Conservation (phyloP, 2,888 invertebrate genomes). For the Lymantria monacha region DNA sequence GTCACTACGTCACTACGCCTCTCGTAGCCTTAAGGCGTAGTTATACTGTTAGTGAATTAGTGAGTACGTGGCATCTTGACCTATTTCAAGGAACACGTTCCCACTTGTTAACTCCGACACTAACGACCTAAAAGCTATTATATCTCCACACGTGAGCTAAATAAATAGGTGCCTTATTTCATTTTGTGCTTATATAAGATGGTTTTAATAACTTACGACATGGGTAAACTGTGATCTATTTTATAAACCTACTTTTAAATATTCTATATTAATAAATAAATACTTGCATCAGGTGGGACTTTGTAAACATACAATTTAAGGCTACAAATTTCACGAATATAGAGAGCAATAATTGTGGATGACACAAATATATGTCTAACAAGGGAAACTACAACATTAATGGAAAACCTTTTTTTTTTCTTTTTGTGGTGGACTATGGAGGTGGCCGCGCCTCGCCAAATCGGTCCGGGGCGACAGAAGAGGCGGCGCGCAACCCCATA, state of each 20-base stretch:
- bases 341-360: too few species aligned
- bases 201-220: constrained; percentile 10
- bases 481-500: too few species aligned
- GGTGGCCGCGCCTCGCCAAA: too few species aligned
- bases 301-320: too few species aligned
- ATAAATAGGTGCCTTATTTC: constrained; percentile 41
- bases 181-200: constrained; percentile 23
- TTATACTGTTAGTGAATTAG: constrained; percentile 59
- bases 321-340: too few species aligned
- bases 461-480: too few species aligned
- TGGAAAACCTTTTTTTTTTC: too few species aligned
- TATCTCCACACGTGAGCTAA: constrained; percentile 42
- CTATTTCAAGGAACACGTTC: constrained; percentile 57
- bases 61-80: constrained; percentile 62
- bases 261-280: background rate
- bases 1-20: constrained; percentile 31
- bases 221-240: background rate
- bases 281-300: too few species aligned
- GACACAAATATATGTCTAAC: too few species aligned
- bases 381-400: too few species aligned
- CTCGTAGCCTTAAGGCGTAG: constrained; percentile 55
- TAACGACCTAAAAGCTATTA: constrained; percentile 55
- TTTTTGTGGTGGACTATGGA: too few species aligned
- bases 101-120: constrained; percentile 54
- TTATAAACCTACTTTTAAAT: background rate